Evolutionary conservation across 2,113 vertebrate species (phyloP), one percentile per base, ranked within the genome.

Genomic region (Anguilla rostrata): DNA sequence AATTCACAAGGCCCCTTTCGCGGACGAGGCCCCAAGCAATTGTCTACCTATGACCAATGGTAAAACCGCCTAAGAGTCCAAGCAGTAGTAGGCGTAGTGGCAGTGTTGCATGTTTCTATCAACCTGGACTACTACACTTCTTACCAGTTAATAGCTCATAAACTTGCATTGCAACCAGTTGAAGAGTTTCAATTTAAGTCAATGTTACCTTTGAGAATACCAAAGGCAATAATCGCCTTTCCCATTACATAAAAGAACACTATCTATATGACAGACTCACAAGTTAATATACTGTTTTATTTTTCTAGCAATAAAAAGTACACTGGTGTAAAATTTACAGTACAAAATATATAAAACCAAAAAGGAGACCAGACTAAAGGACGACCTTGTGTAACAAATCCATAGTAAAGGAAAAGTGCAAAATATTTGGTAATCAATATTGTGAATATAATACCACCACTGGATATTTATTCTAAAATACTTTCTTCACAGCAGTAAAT

Each of bases 381-480:
- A 78, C 34, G 56, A 29, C 75, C 39, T 34, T 79, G 16, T n/a
- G 79, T 53, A 53, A 79, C n/a, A 85, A 34, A 49, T 79, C 22
- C 26, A 56, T 56, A 26, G 84, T 43, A 85, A n/a, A 12, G 26
- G n/a, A 80, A 49, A 85, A 79, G 71, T 80, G 84, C 71, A 78
- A 56, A 53, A 78, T 85, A 79, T 49, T 46, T 56, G 75, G 46
- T 53, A 20, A 79, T 40, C 39, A 78, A 78, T 34, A 53, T 29
- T 75, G 71, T 75, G n/a, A 75, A 75, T n/a, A 71, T 1, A n/a
- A 75, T 75, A 11, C 6, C 7, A 18, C 29, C 20, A 29, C 14
- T n/a, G 20, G 26, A 82, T 46, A n/a, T 53, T 82, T n/a, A 2
- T 71, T 71, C 63, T 71, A 71, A 26, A 71, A 71, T 71, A n/a